Conservation (phyloP, 2,888 invertebrate genomes). For the Drosophila phalerata region DNA sequence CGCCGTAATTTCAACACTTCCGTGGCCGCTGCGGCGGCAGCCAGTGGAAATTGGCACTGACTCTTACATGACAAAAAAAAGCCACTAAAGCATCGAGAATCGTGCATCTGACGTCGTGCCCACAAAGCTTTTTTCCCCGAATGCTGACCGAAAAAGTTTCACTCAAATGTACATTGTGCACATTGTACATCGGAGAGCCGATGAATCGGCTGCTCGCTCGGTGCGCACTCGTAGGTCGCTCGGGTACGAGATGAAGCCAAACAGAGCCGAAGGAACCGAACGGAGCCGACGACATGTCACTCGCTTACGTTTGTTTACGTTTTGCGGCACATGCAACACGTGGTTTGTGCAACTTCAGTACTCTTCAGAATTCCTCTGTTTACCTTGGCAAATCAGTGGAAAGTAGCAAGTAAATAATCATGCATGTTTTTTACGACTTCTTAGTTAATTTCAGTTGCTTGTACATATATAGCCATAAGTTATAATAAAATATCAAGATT, state of each 20-base stretch:
- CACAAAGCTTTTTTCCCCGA: slow-evolving; percentile 60
- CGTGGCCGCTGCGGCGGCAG: slow-evolving; percentile 49
- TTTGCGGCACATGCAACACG: slow-evolving; percentile 55
- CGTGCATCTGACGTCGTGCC: slow-evolving; percentile 22
- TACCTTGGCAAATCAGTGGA: slow-evolving; percentile 24
- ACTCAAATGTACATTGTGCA: slow-evolving; percentile 43
- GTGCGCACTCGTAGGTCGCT: slow-evolving; percentile 30
- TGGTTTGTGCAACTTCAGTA: slow-evolving; percentile 27
- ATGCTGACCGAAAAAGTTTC: slow-evolving; percentile 47
- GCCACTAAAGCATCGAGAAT: slow-evolving; percentile 30
- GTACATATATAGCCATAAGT: neutral
- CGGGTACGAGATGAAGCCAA: slow-evolving; percentile 14
- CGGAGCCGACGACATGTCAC: slow-evolving; percentile 18
- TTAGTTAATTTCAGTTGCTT: neutral
- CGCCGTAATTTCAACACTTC: slow-evolving; percentile 68
- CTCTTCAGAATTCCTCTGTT: slow-evolving; percentile 6
- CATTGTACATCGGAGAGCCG: slow-evolving; percentile 3
- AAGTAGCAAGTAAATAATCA: slow-evolving; percentile 4
- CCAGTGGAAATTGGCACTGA: slow-evolving; percentile 54
- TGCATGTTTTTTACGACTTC: neutral
- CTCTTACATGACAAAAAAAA: slow-evolving; percentile 4
- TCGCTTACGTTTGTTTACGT: slow-evolving; percentile 67
- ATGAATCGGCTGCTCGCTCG: slow-evolving; percentile 1
- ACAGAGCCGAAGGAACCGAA: slow-evolving; percentile 9
- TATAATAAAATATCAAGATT: neutral